Evolutionary conservation across 2,113 vertebrate species (phyloP), one percentile per base, ranked within the genome.

Genomic region (Anhinga anhinga): DNA sequence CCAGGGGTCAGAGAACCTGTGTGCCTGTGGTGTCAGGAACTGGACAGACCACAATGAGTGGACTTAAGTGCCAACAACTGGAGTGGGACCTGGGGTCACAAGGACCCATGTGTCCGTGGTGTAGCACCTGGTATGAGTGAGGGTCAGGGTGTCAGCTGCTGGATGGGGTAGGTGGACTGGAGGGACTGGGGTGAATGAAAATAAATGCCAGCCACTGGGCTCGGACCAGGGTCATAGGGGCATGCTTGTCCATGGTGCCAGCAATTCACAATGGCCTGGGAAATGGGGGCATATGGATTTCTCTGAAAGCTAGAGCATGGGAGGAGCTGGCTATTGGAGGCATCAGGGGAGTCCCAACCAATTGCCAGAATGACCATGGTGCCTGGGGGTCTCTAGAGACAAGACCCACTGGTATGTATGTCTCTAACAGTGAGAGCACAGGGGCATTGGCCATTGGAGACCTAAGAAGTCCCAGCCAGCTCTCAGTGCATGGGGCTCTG

Each of bases 221-320:
- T 49, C 40, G 20, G 10, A 49, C 13, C 13, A 21, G 40, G 29
- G 29, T 56, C 30, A n/a, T 9, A 49, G 20, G 13, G 13, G 3
- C 8, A 15, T 40, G 13, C 25, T 5, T 38, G 27, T 63, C 23
- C 5, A 5, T 38, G 40, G 10, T n/a, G 23, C 11, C 49, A 71
- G 34, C 18, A 65, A 30, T 38, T 45, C 32, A 9, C 17, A 49
- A 25, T 49, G 15, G 34, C 30, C 23, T 47, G n/a, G 58, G n/a
- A 80, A 7, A 4, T 3, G 1, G 13, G 3, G 7, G 5, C 2
- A 4, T 27, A 32, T 11, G 6, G 8, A 7, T 36, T 50, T 38
- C 22, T 59, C 38, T 38, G 12, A 52, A 21, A 82, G 12, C 8
- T 16, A 59, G 45, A 15, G 4, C 15, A 27, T 3, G 8, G 59